Conservation (phyloP, 1,140 invertebrate genomes). For the Aphidius gifuensis region DNA sequence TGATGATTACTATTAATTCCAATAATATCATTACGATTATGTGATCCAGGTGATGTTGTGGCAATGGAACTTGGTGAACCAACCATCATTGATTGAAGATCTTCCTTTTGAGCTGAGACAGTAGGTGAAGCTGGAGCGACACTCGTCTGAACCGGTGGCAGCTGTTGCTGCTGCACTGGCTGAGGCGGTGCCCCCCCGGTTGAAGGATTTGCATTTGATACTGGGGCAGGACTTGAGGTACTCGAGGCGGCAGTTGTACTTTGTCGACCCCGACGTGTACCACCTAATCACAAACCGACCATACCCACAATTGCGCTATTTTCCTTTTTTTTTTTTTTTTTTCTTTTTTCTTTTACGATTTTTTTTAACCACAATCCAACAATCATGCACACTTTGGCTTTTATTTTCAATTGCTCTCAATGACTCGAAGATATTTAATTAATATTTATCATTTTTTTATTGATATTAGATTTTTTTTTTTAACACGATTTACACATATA, state of each 20-base stretch:
- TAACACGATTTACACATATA: too few relatives aligned
- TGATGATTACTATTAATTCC: constrained; percentile 12
- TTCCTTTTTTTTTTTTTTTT: constrained; percentile 47
- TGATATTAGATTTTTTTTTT: too few relatives aligned
- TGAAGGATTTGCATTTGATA: constrained; percentile 33
- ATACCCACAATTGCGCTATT: constrained; percentile 56
- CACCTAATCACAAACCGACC: constrained; percentile 57
- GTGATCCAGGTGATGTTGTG: constrained; percentile 24
- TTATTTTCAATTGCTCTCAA: background rate
- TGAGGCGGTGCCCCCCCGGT: constrained; percentile 32
- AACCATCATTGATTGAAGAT: constrained; percentile 30
- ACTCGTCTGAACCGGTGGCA: constrained; percentile 35
- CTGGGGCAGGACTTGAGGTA: constrained; percentile 45
- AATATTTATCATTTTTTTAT: too few relatives aligned
- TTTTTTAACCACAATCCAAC: constrained; percentile 13
- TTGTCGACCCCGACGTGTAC: constrained; percentile 54
- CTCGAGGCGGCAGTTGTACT: constrained; percentile 46
- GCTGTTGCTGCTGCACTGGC: constrained; percentile 34
- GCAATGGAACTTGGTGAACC: constrained; percentile 24
- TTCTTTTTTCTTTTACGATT: constrained; percentile 15
- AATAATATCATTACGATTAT: constrained; percentile 25
- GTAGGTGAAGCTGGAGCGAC: constrained; percentile 45
- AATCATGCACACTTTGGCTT: constrained; percentile 9
- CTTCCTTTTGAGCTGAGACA: constrained; percentile 44
- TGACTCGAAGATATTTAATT: too few relatives aligned